phyloP scores from a whole-genome alignment of 2,888 invertebrate genomes.

The Polietes domitor region DNA sequence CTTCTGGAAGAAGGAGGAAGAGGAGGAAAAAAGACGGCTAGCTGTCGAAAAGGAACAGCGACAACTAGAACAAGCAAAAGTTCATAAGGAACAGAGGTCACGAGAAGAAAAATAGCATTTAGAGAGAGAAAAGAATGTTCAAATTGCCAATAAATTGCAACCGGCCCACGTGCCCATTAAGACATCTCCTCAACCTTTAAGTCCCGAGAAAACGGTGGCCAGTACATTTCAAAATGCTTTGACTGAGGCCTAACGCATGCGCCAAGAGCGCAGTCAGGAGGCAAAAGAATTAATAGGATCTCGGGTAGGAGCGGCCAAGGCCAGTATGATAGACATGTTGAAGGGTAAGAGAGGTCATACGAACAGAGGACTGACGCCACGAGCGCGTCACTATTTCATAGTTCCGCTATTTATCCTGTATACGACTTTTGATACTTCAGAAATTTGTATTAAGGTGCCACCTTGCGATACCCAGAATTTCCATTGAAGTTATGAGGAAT shows the following conservation, averaged over 20 bases:
- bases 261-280: constrained; percentile 87
- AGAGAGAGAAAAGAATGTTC: constrained; percentile 81
- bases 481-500: no score
- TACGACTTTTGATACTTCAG: no score
- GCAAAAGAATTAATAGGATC: constrained; percentile 88
- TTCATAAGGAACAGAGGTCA: constrained; percentile 78
- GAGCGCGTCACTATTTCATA: no score
- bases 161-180: constrained; percentile 80
- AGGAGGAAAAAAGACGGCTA: constrained; percentile 89
- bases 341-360: no score
- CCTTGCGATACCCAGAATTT: no score
- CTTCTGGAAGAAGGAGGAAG: constrained; percentile 96
- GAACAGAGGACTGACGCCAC: no score
- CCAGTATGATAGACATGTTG: no score
- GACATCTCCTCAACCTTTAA: constrained; percentile 80
- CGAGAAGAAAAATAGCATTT: constrained; percentile 84
- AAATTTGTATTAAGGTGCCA: no score
- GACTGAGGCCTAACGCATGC: constrained; percentile 83
- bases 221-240: constrained; percentile 72
- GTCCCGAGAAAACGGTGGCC: constrained; percentile 77
- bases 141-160: constrained; percentile 76
- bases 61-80: constrained; percentile 83
- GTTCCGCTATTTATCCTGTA: no score
- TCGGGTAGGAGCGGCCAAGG: constrained; percentile 86
- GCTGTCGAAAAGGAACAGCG: constrained; percentile 87